Evolutionary conservation across 64 coral and sea anemone genomes (phyloP), one percentile per base, ranked within the genome.

Genomic region (Stichodactyla mertensii): DNA sequence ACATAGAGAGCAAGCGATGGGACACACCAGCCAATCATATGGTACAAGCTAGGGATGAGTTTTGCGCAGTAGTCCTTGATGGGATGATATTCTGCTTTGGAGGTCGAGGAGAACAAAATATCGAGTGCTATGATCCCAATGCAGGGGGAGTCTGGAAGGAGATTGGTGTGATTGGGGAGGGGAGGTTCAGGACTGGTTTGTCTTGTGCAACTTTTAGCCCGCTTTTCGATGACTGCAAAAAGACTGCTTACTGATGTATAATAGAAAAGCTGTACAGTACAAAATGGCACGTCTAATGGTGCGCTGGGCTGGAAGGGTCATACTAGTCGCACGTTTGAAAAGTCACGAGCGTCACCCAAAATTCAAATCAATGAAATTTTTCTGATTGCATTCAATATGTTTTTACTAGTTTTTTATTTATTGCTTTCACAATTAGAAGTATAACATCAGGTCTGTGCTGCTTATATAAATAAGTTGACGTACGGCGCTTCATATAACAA

Each of bases 81-180:
- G 52, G 52, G 26, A 53, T 28, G 78, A 81, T 81, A 81, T 52
- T 54, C 10, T 81, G 78, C 51, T 55, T 81, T 20, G 78, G 78
- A 20, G 78, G 78, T 8, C 14, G 52, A 19, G 51, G 78, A 10
- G 51, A 53, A 23, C 16, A 55, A 16, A 55, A 12, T 52, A 55
- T 81, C n/a, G 78, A 81, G n/a, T 81, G 14, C 6, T 81, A 12
- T 81, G 78, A 54, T 16, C 78, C 78, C 20, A 54, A 53, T 55
- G 55, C 78, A 53, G 53, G 16, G 78, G 78, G 78, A 81, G 53
- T 8, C 16, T 81, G 78, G 78, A 20, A 52, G 51, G 78, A 81
- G 52, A 81, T 81, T 20, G 78, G 78, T 20, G 26, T 55, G 51
- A 81, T 55, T 18, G 78, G 78, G 78, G 78, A 81, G 78, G 78